A percentile compares a stretch with the other conserved stretches of the same genome.
Evolutionary conservation across 2,888 invertebrate species (phyloP).

Genomic region (Epistrophe grossulariae): DNA sequence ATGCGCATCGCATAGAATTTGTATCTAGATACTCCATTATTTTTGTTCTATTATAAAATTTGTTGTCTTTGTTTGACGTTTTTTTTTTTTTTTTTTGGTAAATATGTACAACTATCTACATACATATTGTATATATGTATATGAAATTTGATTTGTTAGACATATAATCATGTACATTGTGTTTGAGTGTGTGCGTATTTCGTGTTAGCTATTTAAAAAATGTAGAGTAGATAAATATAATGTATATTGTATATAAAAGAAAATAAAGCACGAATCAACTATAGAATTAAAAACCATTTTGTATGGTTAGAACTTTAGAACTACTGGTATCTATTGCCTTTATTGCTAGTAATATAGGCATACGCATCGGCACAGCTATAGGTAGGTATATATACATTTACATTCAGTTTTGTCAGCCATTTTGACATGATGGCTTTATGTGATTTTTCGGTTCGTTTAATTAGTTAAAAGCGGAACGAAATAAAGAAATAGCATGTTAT

Average conservation of each 20-base stretch:
- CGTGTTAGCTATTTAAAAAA: conserved; percentile 20
- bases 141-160: conserved; percentile 71
- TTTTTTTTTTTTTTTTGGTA: conserved; percentile 15
- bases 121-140: background rate
- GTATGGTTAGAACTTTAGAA: conserved; percentile 39
- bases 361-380: no score
- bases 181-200: conserved; percentile 18
- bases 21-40: conserved; percentile 71
- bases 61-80: conserved; percentile 63
- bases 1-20: conserved; percentile 75
- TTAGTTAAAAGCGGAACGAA: conserved; percentile 73
- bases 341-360: background rate
- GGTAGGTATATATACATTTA: background rate
- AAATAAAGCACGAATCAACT: conserved; percentile 47
- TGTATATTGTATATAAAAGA: background rate
- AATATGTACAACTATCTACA: background rate
- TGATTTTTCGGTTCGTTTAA: conserved; percentile 70
- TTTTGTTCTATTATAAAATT: conserved; percentile 58
- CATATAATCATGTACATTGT: background rate
- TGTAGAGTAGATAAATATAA: background rate
- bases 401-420: conserved; percentile 64
- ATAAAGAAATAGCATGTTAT: conserved; percentile 54
- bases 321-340: conserved; percentile 12
- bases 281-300: conserved; percentile 43
- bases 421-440: conserved; percentile 58